Evolutionary conservation across 2,888 invertebrate species (phyloP).

Genomic region (Polydesmus complanatus): DNA sequence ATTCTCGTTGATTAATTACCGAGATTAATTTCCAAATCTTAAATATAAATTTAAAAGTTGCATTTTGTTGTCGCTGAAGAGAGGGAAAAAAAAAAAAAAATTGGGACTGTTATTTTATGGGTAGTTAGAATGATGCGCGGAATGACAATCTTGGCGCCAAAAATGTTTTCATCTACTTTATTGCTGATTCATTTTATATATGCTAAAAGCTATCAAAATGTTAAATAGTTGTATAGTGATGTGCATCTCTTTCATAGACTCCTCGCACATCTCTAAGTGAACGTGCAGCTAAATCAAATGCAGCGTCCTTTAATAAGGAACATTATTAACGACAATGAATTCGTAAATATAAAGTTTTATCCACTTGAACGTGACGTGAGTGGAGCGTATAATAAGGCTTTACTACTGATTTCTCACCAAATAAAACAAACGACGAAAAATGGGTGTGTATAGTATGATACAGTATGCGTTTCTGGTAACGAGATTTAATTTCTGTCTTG

Average conservation of each 20-base stretch:
- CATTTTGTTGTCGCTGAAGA: background rate
- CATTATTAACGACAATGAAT: slow-evolving; percentile 15
- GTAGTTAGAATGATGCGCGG: background rate
- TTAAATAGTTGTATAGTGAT: too few species aligned
- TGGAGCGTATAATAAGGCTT: too few species aligned
- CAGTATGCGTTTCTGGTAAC: background rate
- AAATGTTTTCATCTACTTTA: background rate
- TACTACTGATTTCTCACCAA: background rate
- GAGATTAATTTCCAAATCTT: too few species aligned
- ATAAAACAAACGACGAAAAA: background rate
- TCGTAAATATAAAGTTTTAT: slow-evolving; percentile 1
- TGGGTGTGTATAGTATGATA: background rate
- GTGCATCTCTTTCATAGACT: too few species aligned
- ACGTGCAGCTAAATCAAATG: background rate
- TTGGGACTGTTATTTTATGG: too few species aligned
- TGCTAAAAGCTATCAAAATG: background rate
- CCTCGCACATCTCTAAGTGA: too few species aligned
- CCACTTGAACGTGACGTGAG: too few species aligned
- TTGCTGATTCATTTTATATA: background rate
- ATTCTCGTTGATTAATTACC: too few species aligned
- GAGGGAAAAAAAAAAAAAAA: too few species aligned
- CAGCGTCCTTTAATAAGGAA: slow-evolving; percentile 10
- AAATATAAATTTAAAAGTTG: background rate
- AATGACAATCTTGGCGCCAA: background rate
- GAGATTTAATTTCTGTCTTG: background rate